Evolutionary conservation across 2,797 vertebrate genomes (phyloP).

Genomic region (Pterois miles): DNA sequence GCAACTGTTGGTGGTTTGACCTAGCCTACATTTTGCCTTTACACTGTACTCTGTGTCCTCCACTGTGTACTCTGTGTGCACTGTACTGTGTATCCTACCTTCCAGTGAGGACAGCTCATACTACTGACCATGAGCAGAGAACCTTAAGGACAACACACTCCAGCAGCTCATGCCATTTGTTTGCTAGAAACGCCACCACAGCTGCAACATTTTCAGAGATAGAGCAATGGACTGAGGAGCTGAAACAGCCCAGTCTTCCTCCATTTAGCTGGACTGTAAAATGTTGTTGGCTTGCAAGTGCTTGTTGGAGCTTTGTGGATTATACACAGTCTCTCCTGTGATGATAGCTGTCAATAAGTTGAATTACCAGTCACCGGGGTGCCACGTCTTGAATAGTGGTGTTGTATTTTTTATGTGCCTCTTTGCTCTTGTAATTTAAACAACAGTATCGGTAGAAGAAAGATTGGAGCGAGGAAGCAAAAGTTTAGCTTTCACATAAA

Average conservation of each 20-base stretch:
- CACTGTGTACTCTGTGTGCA: neutral
- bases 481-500: conserved; percentile 55
- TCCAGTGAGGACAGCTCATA: neutral
- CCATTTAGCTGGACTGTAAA: neutral
- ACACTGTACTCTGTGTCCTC: neutral
- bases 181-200: neutral
- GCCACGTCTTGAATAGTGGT: neutral
- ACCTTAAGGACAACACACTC: neutral
- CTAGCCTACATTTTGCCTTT: neutral
- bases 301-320: conserved; percentile 13
- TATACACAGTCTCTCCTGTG: conserved; percentile 12
- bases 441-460: conserved; percentile 19
- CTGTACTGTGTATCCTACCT: neutral
- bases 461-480: conserved; percentile 20
- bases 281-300: neutral
- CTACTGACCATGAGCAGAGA: neutral
- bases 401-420: conserved; percentile 28
- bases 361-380: conserved; percentile 1
- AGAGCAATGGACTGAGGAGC: neutral
- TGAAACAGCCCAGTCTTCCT: neutral
- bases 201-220: neutral
- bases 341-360: conserved; percentile 33
- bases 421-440: conserved; percentile 44
- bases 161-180: neutral
- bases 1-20: neutral